Evolutionary conservation across 2,888 invertebrate genomes (phyloP), one percentile per base, ranked within the genome.

Genomic region (Drosophila leonis): DNA sequence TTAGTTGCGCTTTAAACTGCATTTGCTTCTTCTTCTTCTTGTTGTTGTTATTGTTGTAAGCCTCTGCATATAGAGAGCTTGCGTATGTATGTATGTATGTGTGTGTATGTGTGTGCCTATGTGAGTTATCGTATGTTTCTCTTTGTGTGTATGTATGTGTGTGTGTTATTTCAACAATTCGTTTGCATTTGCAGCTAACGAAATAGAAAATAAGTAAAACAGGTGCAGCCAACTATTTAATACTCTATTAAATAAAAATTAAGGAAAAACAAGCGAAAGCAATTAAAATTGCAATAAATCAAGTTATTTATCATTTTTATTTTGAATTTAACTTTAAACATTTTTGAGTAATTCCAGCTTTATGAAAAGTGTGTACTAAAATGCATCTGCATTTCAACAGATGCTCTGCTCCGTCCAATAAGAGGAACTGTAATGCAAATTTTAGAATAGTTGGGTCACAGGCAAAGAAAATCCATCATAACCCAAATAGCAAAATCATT

Each of bases 1-100:
- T 84, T 88, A 84, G 84, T 81, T 85, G 83, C 83, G 85, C 88
- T 84, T 84, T 84, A 84, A 84, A 84, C 84, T 85, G 85, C 83
- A 85, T 72, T 82, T 63, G 67, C 68, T 79, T 65, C 67, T 31
- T 55, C 46, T 65, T 78, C 65, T 65, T 69, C 69, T 55, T 78
- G 75, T 42, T 62, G 41, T 60, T 68, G 54, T 66, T 77, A 74
- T 72, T 71, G 72, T 51, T 85, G 83, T 83, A 88, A 82, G 70
- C 70, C 56, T 64, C 63, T 79, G 79, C 70, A 79, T 57, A 84
- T 79, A 79, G 62, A 77, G 64, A 71, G 73, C 57, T 78, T 62
- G 33, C 56, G 20, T 44, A 33, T 29, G n/a, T 69, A 55, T 1
- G 54, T 55, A 27, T 48, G 52, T 39, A 41, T 65, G 24, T 42